Conservation (phyloP, 2,113 vertebrate genomes). For the Clupea harengus region DNA sequence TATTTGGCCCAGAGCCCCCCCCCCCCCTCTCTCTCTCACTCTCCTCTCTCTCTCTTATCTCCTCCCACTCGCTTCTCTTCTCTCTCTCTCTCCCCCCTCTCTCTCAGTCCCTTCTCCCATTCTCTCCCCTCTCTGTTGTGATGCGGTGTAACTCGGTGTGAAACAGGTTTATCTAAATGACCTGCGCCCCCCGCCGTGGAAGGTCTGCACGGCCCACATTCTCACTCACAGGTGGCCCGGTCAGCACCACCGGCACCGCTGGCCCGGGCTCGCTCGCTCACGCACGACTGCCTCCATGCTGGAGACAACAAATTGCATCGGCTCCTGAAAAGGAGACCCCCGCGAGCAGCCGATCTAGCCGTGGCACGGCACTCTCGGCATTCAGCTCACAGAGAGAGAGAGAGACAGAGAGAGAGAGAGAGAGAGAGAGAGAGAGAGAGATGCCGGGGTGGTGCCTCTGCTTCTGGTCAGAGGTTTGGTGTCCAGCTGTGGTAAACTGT, state of each 20-base stretch:
- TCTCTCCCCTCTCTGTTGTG: background rate
- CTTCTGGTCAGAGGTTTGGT: background rate
- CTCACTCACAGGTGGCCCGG: background rate
- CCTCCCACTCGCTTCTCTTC: background rate
- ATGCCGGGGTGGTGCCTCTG: background rate
- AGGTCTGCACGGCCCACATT: background rate
- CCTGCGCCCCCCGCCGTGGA: constrained; percentile 21
- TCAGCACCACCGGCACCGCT: background rate
- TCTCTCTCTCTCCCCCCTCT: background rate
- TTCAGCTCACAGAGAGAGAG: background rate
- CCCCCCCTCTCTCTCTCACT: background rate
- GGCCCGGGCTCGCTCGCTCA: background rate
- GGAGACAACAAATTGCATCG: constrained; percentile 10
- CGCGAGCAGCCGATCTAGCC: background rate
- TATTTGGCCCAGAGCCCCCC: too few relatives aligned
- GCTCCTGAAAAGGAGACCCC: background rate
- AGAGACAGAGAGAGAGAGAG: background rate
- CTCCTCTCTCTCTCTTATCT: background rate
- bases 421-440: background rate
- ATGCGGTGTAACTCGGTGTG: constrained; percentile 7
- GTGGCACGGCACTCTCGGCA: background rate
- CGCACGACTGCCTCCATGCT: background rate
- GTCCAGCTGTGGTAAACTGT: too few relatives aligned
- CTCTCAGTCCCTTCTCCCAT: background rate
- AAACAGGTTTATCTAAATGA: constrained; percentile 36